Evolutionary conservation across 2,113 vertebrate genomes (phyloP).

Genomic region (Mesembrinibis cayennensis): DNA sequence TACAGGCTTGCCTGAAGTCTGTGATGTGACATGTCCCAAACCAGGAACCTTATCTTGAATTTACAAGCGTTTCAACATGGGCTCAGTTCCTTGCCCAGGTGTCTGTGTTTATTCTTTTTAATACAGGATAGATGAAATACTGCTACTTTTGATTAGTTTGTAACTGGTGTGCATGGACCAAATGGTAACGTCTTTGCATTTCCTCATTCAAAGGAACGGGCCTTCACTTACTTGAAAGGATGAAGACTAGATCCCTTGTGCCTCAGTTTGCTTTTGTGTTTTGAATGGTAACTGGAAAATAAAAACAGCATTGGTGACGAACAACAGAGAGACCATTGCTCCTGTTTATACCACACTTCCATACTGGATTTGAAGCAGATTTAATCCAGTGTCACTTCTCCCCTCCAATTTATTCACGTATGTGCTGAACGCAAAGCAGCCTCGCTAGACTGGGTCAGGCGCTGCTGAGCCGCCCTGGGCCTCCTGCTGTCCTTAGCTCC

Average conservation of each 20-base stretch:
- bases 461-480: rapidly evolving
- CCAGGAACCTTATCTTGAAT: not conserved
- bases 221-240: slow-evolving; percentile 83
- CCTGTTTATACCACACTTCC: not conserved
- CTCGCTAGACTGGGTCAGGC: rapidly evolving
- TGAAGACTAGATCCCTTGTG: slow-evolving; percentile 77
- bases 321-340: not conserved
- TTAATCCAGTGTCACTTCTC: not conserved
- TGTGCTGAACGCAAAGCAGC: not conserved
- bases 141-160: not conserved
- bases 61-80: not conserved
- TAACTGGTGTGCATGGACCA: not conserved
- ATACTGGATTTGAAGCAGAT: not conserved
- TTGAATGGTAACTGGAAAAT: slow-evolving; percentile 78
- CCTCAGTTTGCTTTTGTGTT: slow-evolving; percentile 81
- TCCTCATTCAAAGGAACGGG: not conserved
- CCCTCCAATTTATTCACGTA: not conserved
- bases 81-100: not conserved
- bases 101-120: not conserved
- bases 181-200: not conserved
- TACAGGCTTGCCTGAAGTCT: not conserved
- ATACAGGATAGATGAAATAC: not conserved
- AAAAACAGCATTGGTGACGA: not conserved
- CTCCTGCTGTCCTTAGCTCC: rapidly evolving
- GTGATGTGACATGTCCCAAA: not conserved